These are phyloP conservation scores for Choloepus didactylus DNA, from an alignment of 2,797 vertebrate genomes.

Conservation along the genomic window DNA sequence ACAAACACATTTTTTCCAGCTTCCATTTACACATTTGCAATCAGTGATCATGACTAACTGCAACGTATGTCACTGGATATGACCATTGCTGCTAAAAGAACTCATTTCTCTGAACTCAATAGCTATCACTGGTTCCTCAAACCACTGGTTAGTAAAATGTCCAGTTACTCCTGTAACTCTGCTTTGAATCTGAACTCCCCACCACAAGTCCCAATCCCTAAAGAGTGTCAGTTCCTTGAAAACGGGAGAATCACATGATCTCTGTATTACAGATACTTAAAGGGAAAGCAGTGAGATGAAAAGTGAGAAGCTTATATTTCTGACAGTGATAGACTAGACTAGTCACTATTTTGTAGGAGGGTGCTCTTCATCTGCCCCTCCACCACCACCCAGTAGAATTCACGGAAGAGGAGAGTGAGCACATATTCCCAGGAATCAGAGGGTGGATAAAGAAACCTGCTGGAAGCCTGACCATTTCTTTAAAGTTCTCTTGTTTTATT, in stretches of 20 bases:
- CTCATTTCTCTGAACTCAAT: neutral
- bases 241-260: neutral
- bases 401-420: neutral
- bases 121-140: neutral
- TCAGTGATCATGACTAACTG: neutral
- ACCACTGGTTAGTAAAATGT: neutral
- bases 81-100: neutral
- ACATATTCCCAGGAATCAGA: neutral
- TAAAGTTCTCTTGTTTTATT: neutral
- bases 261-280: neutral
- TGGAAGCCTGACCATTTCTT: neutral
- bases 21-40: neutral
- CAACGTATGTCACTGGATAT: too few relatives aligned
- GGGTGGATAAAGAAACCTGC: neutral
- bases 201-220: neutral
- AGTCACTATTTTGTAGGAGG: neutral
- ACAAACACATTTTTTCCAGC: neutral
- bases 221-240: neutral
- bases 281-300: neutral
- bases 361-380: accelerated
- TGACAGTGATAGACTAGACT: neutral
- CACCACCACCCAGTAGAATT: accelerated
- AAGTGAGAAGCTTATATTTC: neutral
- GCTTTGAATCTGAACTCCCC: neutral
- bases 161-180: neutral